These are phyloP conservation scores for Poecilia latipinna DNA, from an alignment of 2,113 vertebrate genomes.

Conservation along the genomic window DNA sequence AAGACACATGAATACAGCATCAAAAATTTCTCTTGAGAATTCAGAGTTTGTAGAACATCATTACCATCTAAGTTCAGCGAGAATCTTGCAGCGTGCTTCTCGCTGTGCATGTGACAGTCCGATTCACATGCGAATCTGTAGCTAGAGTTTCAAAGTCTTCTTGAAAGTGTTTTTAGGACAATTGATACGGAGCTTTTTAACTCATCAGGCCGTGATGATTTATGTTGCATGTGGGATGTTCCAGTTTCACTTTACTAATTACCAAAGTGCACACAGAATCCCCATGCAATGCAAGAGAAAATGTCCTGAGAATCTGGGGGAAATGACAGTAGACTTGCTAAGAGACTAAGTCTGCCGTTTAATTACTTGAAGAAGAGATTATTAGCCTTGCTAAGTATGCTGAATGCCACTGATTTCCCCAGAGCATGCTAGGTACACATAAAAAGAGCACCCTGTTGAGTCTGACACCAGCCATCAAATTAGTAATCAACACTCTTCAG, in stretches of 20 bases:
- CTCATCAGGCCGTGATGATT: slow-evolving; percentile 15
- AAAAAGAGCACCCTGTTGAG: slow-evolving; percentile 30
- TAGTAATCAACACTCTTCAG: slow-evolving; percentile 48
- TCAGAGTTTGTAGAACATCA: not conserved
- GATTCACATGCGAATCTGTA: not conserved
- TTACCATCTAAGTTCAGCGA: too few relatives aligned
- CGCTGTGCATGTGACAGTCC: not conserved
- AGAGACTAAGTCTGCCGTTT: slow-evolving; percentile 26
- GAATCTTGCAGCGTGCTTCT: not conserved
- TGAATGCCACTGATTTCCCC: slow-evolving; percentile 67
- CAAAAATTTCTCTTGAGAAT: not conserved
- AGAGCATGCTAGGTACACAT: slow-evolving; percentile 27
- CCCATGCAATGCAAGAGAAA: not conserved
- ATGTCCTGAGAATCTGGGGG: slow-evolving; percentile 13
- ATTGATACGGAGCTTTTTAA: slow-evolving; percentile 24
- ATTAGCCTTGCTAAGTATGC: slow-evolving; percentile 39
- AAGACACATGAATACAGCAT: not conserved
- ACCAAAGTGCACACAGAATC: slow-evolving; percentile 2
- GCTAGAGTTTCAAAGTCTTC: slow-evolving; percentile 27
- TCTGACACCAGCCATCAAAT: slow-evolving; percentile 55
- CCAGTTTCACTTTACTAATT: slow-evolving; percentile 29
- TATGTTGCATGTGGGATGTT: slow-evolving; percentile 1
- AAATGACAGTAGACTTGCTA: slow-evolving; percentile 21
- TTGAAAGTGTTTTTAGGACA: slow-evolving; percentile 36
- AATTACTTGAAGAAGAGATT: slow-evolving; percentile 42